Evolutionary conservation across 2,113 vertebrate species (phyloP).

Genomic region (Heptranchias perlo): DNA sequence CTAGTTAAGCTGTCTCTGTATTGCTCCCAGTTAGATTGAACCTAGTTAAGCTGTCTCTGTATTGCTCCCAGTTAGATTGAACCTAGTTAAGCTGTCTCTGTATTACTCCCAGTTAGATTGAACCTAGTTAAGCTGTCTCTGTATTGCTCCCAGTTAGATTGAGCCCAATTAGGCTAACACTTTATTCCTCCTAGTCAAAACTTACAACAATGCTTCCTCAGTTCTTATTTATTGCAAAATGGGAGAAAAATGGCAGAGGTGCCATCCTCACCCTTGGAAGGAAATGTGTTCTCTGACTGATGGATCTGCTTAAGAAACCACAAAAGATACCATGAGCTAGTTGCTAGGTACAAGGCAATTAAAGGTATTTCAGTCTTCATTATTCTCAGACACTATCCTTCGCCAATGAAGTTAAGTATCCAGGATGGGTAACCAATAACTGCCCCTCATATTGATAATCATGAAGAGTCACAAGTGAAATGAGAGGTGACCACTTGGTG

Average conservation of each 20-base stretch:
- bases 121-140: no score
- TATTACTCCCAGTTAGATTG: no score
- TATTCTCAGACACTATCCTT: not conserved
- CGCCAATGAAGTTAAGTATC: not conserved
- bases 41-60: no score
- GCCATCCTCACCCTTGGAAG: not conserved
- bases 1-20: no score
- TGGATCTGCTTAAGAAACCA: not conserved
- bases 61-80: no score
- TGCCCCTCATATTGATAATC: not conserved
- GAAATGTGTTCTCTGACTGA: not conserved
- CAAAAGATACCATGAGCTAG: not conserved
- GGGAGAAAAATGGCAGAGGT: not conserved
- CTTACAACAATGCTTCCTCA: not conserved
- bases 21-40: no score
- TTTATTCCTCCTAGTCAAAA: no score
- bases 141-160: no score
- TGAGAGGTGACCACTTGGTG: not conserved
- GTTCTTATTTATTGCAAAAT: not conserved
- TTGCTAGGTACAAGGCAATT: not conserved
- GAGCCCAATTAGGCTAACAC: no score
- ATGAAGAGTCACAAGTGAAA: not conserved
- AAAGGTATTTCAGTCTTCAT: not conserved
- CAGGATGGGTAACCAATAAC: not conserved
- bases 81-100: no score